Percentiles rank a stretch among this genome's conserved stretches.
phyloP scores from a whole-genome alignment of 2,113 vertebrate genomes.

The Xiphophorus maculatus region DNA sequence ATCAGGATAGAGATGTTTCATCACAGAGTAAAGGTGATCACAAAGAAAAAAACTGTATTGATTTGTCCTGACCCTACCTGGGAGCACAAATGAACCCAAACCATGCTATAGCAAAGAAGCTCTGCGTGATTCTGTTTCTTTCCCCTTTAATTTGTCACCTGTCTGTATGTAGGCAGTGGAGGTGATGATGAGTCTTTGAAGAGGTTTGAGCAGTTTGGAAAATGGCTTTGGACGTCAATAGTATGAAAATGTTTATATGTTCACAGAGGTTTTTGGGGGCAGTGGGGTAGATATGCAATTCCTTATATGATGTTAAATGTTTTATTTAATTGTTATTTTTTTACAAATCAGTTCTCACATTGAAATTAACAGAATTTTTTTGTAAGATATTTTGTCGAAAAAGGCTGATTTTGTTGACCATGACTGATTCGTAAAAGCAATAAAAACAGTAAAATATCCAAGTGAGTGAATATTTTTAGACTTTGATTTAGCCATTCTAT shows the following conservation, averaged over 20 bases:
- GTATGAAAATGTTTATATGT: neutral
- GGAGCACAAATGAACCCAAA: conserved; percentile 3
- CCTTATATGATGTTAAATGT: too few species aligned
- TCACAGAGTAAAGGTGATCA: conserved; percentile 24
- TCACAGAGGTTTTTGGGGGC: neutral
- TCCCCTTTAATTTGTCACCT: neutral
- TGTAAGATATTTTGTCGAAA: too few species aligned
- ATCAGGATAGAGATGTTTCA: conserved; percentile 14
- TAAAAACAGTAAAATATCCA: too few species aligned
- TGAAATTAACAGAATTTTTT: too few species aligned
- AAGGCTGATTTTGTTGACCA: too few species aligned
- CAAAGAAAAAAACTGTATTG: conserved; percentile 19
- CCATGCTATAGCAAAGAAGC: neutral
- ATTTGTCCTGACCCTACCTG: conserved; percentile 8
- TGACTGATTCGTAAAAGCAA: too few species aligned
- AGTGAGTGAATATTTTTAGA: neutral
- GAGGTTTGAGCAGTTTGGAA: neutral
- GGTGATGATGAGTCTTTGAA: neutral
- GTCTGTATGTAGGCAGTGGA: neutral
- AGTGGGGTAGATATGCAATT: too few species aligned
- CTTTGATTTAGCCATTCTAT: neutral
- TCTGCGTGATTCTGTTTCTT: neutral
- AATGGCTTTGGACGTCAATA: neutral
- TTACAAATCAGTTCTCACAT: too few species aligned
- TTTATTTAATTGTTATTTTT: too few species aligned